Evolutionary conservation across 2,797 vertebrate genomes (phyloP).

Genomic region (Glyptemys insculpta): DNA sequence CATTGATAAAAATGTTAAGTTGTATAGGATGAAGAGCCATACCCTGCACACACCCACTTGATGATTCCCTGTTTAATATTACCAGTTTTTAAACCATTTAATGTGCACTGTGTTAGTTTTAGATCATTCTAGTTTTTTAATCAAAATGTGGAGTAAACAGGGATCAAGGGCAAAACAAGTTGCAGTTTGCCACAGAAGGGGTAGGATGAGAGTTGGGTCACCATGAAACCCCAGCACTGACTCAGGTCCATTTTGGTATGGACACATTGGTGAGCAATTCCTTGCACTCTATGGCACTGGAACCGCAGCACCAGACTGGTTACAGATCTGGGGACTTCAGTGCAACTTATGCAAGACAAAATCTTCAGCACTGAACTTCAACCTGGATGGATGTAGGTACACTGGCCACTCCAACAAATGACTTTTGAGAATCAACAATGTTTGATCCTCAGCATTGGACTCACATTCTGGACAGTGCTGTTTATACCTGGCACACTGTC

Average conservation of each 20-base stretch:
- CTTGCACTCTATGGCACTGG: background rate
- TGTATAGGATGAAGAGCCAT: too few species aligned
- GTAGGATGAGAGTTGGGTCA: background rate
- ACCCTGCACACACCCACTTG: too few species aligned
- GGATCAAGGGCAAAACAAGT: background rate
- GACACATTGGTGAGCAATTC: background rate
- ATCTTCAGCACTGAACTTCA: background rate
- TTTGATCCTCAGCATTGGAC: background rate
- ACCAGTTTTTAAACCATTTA: too few species aligned
- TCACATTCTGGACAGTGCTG: background rate
- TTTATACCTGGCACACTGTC: background rate
- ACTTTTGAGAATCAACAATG: background rate
- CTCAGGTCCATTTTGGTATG: background rate
- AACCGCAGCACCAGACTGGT: background rate
- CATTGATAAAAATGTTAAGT: too few species aligned
- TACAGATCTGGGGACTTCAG: background rate
- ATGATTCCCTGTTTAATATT: too few species aligned
- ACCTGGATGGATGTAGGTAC: background rate
- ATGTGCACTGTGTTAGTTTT: too few species aligned
- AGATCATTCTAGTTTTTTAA: too few species aligned
- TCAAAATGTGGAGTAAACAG: background rate
- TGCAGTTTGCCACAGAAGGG: background rate
- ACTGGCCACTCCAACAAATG: background rate
- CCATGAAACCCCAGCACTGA: background rate
- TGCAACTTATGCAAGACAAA: background rate